Base-by-base conservation (phyloP, 2,888 invertebrate genomes). In the Gibbula magus region DNA sequence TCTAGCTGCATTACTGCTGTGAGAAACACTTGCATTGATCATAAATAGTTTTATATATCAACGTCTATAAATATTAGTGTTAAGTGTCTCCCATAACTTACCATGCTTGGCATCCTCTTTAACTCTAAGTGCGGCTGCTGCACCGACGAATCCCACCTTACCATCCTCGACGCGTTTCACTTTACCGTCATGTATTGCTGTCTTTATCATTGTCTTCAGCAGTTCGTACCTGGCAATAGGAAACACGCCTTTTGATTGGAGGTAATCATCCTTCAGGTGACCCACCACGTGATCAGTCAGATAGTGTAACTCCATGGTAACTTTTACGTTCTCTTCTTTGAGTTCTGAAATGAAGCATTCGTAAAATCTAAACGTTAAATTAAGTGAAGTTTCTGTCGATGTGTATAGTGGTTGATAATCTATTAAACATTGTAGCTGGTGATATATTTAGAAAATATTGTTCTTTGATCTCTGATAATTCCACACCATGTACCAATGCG, bases 191-290 rank as follows among this genome's bases (percentile, higher is more conserved):
- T 13, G 45, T 61, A 61, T 39, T 13, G 39, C 73, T 73, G 3
- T 35, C 39, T 32, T 73, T n/a, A 73, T 1, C 73, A 73, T 73
- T 22, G 29, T 35, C 39, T 73, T 73, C 39, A 73, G 73, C 73
- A 5, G 29, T 20, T 35, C 39, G n/a, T 73, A 73, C 13, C 73
- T 35, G 13, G 45, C 39, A 8, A 25, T 32, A 35, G 35, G 35
- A 20, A 73, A 39, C 45, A n/a, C 39, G 8, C 73, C 39, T 73
- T 73, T 73, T 22, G 73, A 29, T 35, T 16, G 32, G n/a, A 4
- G 18, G n/a, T 73, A 73, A 7, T 73, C 73, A 2, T 73, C 20
- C 39, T 73, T 20, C 22, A 73, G 45, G 32, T 22, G 18, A n/a
- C 4, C 2, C 61, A 61, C 61, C 13, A 61, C 29, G 29, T 29